Evolutionary conservation across 2,888 invertebrate genomes (phyloP), one percentile per base, ranked within the genome.

Genomic region (Metopia argyrocephala): DNA sequence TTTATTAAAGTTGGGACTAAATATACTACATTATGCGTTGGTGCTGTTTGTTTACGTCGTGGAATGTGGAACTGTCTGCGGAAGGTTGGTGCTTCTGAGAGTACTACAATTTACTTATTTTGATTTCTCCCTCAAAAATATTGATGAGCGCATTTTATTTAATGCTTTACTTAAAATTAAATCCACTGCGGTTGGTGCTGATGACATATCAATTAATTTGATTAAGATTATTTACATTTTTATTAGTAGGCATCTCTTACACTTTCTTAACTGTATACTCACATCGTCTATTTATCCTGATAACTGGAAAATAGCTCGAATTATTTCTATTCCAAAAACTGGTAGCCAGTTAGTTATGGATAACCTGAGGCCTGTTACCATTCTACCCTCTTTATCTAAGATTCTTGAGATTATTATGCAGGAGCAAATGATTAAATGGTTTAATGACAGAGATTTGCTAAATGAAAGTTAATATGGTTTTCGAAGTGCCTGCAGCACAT

Each of bases 331-430:
- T 45, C 45, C 45, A 2, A 48, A 48, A 48, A n/a, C n/a, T n/a
- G n/a, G n/a, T n/a, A n/a, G n/a, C n/a, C n/a, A n/a, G n/a, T n/a
- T n/a, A n/a, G n/a, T n/a, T n/a, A n/a, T n/a, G n/a, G n/a, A n/a
- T n/a, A n/a, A n/a, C n/a, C n/a, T n/a, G n/a, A n/a, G n/a, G n/a
- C n/a, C n/a, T n/a, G n/a, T n/a, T n/a, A n/a, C n/a, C n/a, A n/a
- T n/a, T n/a, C n/a, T n/a, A n/a, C n/a, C n/a, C n/a, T n/a, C n/a
- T n/a, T n/a, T 54, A 9, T 62, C 61, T 5, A 62, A 61, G 31
- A 25, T 45, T 62, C 3, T 62, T 45, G 45, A 62, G 25, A 62
- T 6, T n/a, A n/a, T 62, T 6, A 45, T 62, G n/a, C 23, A 62
- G 21, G 18, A 62, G 3, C 61, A 62, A 25, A 62, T 62, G n/a